Percentiles rank a stretch among this genome's conserved stretches.
Conservation (phyloP, 53 echinoderm and acorn worm species). For the Patiria pectinifera region DNA sequence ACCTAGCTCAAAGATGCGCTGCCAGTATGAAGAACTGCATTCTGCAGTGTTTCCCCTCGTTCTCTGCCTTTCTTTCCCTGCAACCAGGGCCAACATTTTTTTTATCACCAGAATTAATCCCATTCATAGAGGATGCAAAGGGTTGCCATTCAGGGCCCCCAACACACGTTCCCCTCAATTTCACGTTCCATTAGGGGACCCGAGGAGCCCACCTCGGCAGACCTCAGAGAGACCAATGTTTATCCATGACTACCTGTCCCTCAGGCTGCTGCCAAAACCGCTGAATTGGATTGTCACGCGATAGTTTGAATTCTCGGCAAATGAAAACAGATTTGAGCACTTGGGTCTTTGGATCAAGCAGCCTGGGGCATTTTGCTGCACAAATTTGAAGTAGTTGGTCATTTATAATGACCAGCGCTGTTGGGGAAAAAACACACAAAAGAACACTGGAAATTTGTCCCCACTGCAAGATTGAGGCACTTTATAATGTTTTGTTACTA, state of each 20-base stretch:
- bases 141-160: not conserved
- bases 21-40: no score
- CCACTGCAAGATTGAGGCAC: not conserved
- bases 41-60: not conserved
- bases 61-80: not conserved
- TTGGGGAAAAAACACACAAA: constrained; percentile 1
- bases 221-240: not conserved
- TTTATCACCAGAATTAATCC: constrained; percentile 37
- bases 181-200: constrained; percentile 27
- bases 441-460: not conserved
- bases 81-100: not conserved
- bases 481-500: not conserved
- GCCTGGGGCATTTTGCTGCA: constrained; percentile 1
- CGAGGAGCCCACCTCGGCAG: not conserved
- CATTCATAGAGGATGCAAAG: constrained; percentile 24
- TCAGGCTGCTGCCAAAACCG: not conserved
- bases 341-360: constrained; percentile 36
- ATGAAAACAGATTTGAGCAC: constrained; percentile 50
- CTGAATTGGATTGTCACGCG: constrained; percentile 57
- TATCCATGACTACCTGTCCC: constrained; percentile 26
- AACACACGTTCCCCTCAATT: constrained; percentile 39
- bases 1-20: not conserved
- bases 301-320: constrained; percentile 58
- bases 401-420: constrained; percentile 26
- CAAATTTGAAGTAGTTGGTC: constrained; percentile 24